Base-by-base conservation (phyloP, 2,797 vertebrate genomes). In the Nyctalus aviator region DNA sequence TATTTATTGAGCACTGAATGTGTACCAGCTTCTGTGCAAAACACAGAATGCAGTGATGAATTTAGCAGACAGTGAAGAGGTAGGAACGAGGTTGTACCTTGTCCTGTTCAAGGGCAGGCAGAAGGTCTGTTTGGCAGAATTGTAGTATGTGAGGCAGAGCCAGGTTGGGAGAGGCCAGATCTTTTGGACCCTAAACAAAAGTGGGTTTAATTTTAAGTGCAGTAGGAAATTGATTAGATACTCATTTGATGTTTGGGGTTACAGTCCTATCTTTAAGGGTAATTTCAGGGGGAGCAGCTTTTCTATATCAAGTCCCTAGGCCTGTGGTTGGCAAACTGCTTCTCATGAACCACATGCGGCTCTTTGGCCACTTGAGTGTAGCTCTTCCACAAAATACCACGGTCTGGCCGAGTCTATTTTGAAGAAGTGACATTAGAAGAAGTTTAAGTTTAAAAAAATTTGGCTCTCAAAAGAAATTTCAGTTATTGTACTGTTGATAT, bases 151-250 rank as follows among this genome's bases (percentile, higher is more conserved):
- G 48, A 72, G 14, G 23, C n/a, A 68, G 71, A 87, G 37, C 44
- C 1, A 23, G 55, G 13, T 20, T 48, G 41, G 25, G 23, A 76
- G 64, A 84, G 17, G 32, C 20, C 20, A 73, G 62, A 76, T 37
- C 30, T 84, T 72, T 76, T 66, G 77, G 78, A 30, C 8, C n/a
- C 2, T 79, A 55, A 78, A 11, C 62, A 57, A 30, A 37, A 55
- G 1, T n/a, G 75, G 41, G 57, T 59, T 95, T 84, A 35, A n/a
- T 79, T 91, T 72, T 85, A 89, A 82, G 69, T 68, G 23, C 62
- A 90, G 3, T n/a, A 66, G 55, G 48, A 88, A 93, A 15, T 14
- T 21, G 21, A 18, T 2, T 90, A 71, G 37, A 55, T 44, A 21
- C 3, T 57, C 37, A 6, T 20, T 81, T 15, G 18, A 53, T 59